phyloP scores from a whole-genome alignment of 53 echinoderm and acorn worm genomes.

The Glandiceps talaboti region DNA sequence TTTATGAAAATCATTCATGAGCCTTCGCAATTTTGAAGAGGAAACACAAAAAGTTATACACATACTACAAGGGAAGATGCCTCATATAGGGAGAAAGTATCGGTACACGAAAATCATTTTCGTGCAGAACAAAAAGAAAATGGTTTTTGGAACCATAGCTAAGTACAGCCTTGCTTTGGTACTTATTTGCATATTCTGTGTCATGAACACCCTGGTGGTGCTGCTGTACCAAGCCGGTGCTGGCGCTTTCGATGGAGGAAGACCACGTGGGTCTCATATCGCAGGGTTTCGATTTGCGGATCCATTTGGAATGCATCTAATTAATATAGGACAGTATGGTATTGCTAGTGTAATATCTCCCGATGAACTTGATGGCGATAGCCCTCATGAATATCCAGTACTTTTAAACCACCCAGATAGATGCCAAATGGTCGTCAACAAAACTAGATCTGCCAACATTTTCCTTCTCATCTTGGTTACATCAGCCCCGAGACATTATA shows the following conservation, averaged over 20 bases:
- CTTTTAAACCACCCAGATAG: background rate
- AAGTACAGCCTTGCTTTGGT: background rate
- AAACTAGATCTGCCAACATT: background rate
- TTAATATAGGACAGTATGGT: background rate
- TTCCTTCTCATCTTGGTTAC: background rate
- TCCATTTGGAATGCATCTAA: background rate
- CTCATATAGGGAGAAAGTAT: background rate
- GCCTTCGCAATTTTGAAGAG: background rate
- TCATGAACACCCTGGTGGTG: background rate
- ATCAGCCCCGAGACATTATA: background rate
- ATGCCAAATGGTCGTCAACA: background rate
- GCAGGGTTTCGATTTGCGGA: background rate
- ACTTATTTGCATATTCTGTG: background rate
- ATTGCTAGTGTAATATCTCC: background rate
- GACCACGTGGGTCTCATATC: background rate
- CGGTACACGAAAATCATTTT: background rate
- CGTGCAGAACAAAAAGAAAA: background rate
- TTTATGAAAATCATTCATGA: background rate
- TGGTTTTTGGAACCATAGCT: background rate
- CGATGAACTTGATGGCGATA: background rate
- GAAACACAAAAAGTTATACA: background rate
- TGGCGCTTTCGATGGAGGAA: background rate
- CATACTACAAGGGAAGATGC: background rate
- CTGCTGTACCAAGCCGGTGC: background rate
- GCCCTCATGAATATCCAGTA: background rate